Conservation (phyloP, 2,888 invertebrate species). For the Syritta pipiens region DNA sequence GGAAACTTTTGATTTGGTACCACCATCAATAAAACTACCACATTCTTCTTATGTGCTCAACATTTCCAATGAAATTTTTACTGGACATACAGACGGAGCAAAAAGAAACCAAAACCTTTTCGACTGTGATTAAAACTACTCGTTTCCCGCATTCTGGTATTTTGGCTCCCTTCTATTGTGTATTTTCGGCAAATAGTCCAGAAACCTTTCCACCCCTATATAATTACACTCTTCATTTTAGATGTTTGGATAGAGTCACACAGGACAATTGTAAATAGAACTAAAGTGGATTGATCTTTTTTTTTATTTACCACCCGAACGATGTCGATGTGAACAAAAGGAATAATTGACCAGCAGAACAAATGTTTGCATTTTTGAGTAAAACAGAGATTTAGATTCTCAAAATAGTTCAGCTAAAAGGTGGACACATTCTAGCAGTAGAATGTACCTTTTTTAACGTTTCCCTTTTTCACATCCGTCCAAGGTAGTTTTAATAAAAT, state of each 20-base stretch:
- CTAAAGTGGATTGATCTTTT: slow-evolving; percentile 62
- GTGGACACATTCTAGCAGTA: slow-evolving; percentile 22
- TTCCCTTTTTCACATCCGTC: slow-evolving; percentile 4
- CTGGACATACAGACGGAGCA: not conserved
- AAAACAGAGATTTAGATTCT: slow-evolving; percentile 36
- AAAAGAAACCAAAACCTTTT: not conserved
- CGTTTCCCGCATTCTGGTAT: slow-evolving; percentile 20
- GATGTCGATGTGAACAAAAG: slow-evolving; percentile 62
- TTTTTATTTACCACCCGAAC: slow-evolving; percentile 45
- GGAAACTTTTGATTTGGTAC: slow-evolving; percentile 5
- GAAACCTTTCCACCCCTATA: slow-evolving; percentile 45
- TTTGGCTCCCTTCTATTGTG: not conserved
- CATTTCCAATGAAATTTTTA: slow-evolving; percentile 18
- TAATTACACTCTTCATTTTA: slow-evolving; percentile 15
- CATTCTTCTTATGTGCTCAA: not conserved
- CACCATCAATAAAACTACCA: slow-evolving; percentile 9
- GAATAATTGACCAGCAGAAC: slow-evolving; percentile 70
- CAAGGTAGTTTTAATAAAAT: slow-evolving; percentile 57
- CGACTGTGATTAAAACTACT: slow-evolving; percentile 16
- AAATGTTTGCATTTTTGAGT: slow-evolving; percentile 70
- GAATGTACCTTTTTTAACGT: slow-evolving; percentile 30
- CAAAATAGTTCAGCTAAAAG: slow-evolving; percentile 35
- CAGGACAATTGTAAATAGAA: slow-evolving; percentile 63
- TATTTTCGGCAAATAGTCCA: not conserved
- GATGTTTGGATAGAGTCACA: slow-evolving; percentile 22